phyloP scores from a whole-genome alignment of 92 coral and sea anemone genomes.

The Phenganax stokvisi region DNA sequence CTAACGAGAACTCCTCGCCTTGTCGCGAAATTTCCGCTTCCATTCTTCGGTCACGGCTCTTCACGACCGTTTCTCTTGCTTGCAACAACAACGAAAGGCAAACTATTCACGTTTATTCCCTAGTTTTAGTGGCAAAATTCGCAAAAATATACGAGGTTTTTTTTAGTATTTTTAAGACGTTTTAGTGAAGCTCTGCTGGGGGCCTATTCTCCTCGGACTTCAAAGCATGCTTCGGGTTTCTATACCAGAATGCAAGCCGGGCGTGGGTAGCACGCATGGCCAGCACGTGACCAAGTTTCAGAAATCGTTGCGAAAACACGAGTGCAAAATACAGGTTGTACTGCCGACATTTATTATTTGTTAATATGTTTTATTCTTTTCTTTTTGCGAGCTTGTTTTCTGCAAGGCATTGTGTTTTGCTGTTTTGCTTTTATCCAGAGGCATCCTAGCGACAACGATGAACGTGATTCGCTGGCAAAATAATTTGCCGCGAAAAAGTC shows the following conservation, averaged over 20 bases:
- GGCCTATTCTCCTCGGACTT: conserved; percentile 16
- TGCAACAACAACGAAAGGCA: neutral
- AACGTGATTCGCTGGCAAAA: too few relatives aligned
- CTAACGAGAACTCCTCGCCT: conserved; percentile 32
- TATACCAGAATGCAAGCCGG: conserved; percentile 28
- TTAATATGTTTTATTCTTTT: too few relatives aligned
- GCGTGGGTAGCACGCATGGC: neutral
- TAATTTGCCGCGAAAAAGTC: too few relatives aligned
- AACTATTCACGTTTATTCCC: neutral
- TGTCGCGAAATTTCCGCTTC: conserved; percentile 25
- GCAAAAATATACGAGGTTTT: neutral
- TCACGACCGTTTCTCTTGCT: neutral
- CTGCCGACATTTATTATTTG: too few relatives aligned
- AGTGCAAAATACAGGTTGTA: too few relatives aligned
- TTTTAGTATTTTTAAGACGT: neutral
- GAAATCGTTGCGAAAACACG: too few relatives aligned
- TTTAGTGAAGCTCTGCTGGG: conserved; percentile 32
- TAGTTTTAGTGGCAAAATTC: neutral
- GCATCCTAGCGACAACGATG: too few relatives aligned
- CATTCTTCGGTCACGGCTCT: conserved; percentile 22
- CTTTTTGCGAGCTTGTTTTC: too few relatives aligned
- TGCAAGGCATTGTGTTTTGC: too few relatives aligned
- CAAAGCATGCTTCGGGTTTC: conserved; percentile 5
- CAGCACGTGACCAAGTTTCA: too few relatives aligned
- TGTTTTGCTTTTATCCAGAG: too few relatives aligned